These are phyloP conservation scores for Callyntrura guangdongensis DNA, from an alignment of 2,888 invertebrate species.

Conservation along the genomic window DNA sequence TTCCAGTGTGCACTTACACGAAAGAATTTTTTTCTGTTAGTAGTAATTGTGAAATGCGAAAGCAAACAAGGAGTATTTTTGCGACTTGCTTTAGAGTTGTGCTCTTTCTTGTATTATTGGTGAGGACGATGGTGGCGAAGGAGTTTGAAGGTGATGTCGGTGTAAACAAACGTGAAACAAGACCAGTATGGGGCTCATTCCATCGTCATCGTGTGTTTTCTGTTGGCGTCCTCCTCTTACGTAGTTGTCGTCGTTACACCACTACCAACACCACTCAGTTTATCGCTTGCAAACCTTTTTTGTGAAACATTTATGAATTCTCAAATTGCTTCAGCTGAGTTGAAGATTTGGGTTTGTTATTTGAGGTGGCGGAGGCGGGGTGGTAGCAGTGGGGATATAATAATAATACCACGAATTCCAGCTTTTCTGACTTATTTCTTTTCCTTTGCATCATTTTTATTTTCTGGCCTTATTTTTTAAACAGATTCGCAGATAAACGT, in stretches of 20 bases:
- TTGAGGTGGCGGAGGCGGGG: conserved; percentile 8
- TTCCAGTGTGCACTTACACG: background rate
- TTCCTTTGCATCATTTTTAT: background rate
- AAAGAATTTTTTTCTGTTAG: conserved; percentile 8
- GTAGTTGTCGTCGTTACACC: background rate
- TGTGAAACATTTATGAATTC: conserved; percentile 51
- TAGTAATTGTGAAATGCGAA: conserved; percentile 59
- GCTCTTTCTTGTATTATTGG: conserved; percentile 7
- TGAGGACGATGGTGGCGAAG: conserved; percentile 17
- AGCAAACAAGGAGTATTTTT: conserved; percentile 54
- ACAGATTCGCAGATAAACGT: background rate
- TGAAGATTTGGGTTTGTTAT: conserved; percentile 35
- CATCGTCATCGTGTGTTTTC: background rate
- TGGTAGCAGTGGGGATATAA: conserved; percentile 11
- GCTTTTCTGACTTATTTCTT: conserved; percentile 34
- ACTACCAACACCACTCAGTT: background rate
- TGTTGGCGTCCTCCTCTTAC: conserved; percentile 2
- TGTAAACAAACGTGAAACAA: conserved; percentile 58
- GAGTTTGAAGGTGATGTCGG: conserved; percentile 48
- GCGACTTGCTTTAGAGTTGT: conserved; percentile 14
- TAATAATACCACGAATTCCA: background rate
- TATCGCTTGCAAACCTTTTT: background rate
- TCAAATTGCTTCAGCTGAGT: conserved; percentile 44
- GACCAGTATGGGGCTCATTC: conserved; percentile 46
- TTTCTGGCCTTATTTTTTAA: background rate